Evolutionary conservation across 2,888 invertebrate species (phyloP), one percentile per base, ranked within the genome.

Genomic region (Tachina fera): DNA sequence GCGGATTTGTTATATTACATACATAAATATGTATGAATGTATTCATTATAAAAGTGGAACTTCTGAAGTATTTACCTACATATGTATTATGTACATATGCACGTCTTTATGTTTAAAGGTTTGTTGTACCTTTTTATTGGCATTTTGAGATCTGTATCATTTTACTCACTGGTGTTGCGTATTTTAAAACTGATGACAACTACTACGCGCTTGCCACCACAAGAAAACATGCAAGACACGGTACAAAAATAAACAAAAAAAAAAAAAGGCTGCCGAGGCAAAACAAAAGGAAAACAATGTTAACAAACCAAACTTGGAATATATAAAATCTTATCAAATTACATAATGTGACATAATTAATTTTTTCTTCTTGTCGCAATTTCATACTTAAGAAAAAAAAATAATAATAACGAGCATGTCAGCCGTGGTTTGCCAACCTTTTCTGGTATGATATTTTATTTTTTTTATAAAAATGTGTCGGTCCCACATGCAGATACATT

Each of bases 331-430:
- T 91, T 91, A 92, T 92, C 91, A 90, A 90, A 90, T 91, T 91
- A 91, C 91, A 90, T 92, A 92, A 92, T 91, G 90, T 91, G 91
- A 91, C 91, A 92, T 92, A 92, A 92, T 92, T 92, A 92, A 91
- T 92, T 92, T 87, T 89, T 87, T 79, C 68, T 22, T 41, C 31
- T 67, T 45, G 19, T 49, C 11, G 47, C 31, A 70, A 70, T 61
- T n/a, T 68, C 41, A 49, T 49, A 53, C 16, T 19, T 41, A 51
- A 39, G 9, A 58, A 41, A 16, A 68, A 41, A n/a, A 67, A 2
- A 70, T 11, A 41, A 45, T 39, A 41, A 41, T 8, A 61, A 16
- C 31, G 6, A 45, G 14, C 11, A 16, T 14, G 47, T 31, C n/a
- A 60, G n/a, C n/a, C 11, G 31, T 31, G 39, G 13, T 45, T 45